Conservation (phyloP, 2,888 invertebrate species). For the Uloborus plumipes region DNA sequence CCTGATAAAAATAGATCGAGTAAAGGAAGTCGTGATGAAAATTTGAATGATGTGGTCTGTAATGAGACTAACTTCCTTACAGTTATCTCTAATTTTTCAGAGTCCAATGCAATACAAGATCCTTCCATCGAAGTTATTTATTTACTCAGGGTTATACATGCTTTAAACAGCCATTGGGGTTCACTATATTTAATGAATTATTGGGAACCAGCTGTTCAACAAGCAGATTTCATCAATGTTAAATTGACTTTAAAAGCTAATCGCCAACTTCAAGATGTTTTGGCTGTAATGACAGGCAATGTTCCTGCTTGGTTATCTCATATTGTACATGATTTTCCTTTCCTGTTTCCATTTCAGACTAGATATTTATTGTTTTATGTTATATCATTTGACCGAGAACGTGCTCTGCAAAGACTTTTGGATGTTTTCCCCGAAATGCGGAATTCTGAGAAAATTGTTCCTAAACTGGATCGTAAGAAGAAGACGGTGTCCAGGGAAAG, state of each 20-base stretch:
- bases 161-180: constrained; percentile 92
- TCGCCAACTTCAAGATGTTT: constrained; percentile 95
- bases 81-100: constrained; percentile 82
- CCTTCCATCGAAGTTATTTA: constrained; percentile 91
- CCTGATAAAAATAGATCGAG: constrained; percentile 78
- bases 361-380: constrained; percentile 96
- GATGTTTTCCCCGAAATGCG: constrained; percentile 91
- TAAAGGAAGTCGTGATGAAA: constrained; percentile 81
- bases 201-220: constrained; percentile 66
- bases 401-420: constrained; percentile 93
- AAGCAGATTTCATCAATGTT: constrained; percentile 86
- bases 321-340: constrained; percentile 89
- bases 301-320: constrained; percentile 95
- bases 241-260: constrained; percentile 97
- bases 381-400: constrained; percentile 96
- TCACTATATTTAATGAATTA: constrained; percentile 78
- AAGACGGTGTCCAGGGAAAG: constrained; percentile 79
- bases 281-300: constrained; percentile 98
- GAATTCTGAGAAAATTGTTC: constrained; percentile 77
- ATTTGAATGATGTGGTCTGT: constrained; percentile 86
- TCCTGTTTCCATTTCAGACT: constrained; percentile 97
- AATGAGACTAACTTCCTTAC: constrained; percentile 81
- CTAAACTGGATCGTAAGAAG: constrained; percentile 91
- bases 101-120: constrained; percentile 86
- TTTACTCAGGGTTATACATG: constrained; percentile 89